Evolutionary conservation across 1,140 invertebrate species (phyloP).

Genomic region (Armadillidium nasatum): DNA sequence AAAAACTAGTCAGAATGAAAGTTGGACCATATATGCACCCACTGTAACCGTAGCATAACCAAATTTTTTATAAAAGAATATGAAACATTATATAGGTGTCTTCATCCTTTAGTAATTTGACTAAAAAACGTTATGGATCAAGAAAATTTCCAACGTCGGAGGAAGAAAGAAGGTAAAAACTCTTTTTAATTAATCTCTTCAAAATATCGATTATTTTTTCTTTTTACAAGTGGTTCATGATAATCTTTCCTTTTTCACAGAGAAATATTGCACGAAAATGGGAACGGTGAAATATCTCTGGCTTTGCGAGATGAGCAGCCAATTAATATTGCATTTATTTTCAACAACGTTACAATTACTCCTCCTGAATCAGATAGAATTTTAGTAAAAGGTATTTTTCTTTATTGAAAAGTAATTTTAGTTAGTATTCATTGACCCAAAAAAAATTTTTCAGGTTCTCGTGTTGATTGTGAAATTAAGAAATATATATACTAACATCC

Average conservation of each 20-base stretch:
- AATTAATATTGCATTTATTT: constrained; percentile 32
- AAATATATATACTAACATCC: too few species aligned
- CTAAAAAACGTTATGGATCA: neutral
- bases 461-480: too few species aligned
- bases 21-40: too few species aligned
- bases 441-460: too few species aligned
- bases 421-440: too few species aligned
- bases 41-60: too few species aligned
- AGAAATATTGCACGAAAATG: neutral
- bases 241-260: neutral
- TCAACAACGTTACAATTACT: constrained; percentile 32
- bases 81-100: neutral
- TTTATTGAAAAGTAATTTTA: too few species aligned
- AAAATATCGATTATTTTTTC: neutral
- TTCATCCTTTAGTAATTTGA: neutral
- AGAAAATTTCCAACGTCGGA: neutral
- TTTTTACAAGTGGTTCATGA: neutral
- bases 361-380: constrained; percentile 38
- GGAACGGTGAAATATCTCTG: neutral
- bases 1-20: too few species aligned
- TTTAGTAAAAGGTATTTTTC: constrained; percentile 36
- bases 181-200: too few species aligned
- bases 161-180: neutral
- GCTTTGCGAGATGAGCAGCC: neutral
- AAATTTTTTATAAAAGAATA: neutral